phyloP scores from a whole-genome alignment of 2,797 vertebrate species.

The Tenualosa thibaudeaui region DNA sequence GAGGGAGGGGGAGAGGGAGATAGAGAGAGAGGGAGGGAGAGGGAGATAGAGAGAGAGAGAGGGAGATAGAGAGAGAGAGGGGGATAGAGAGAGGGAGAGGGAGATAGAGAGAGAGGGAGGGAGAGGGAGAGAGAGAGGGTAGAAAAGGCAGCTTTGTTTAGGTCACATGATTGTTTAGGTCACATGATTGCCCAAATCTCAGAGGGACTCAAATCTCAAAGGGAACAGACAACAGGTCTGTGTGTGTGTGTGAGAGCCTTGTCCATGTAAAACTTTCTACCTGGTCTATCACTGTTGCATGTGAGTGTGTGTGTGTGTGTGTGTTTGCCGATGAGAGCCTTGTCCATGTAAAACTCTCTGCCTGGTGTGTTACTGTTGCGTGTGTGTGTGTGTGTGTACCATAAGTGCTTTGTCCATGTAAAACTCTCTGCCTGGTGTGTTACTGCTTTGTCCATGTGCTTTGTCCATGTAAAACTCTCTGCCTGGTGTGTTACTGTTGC shows the following conservation, averaged over 20 bases:
- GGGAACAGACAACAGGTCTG: not conserved
- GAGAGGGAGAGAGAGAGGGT: slow-evolving; percentile 13
- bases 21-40: slow-evolving; percentile 41
- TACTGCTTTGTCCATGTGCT: slow-evolving; percentile 93
- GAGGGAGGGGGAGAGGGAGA: not conserved
- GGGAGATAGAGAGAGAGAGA: not conserved
- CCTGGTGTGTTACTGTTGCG: slow-evolving; percentile 89
- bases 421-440: slow-evolving; percentile 91
- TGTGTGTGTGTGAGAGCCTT: slow-evolving; percentile 74
- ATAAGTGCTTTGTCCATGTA: slow-evolving; percentile 99
- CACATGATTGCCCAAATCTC: no score
- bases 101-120: not conserved
- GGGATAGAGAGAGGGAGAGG: not conserved
- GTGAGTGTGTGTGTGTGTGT: slow-evolving; percentile 63
- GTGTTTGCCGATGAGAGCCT: slow-evolving; percentile 67
- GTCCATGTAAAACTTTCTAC: slow-evolving; percentile 98
- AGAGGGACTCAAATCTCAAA: no score
- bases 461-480: slow-evolving; percentile 99
- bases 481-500: slow-evolving; percentile 86
- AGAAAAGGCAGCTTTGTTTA: no score
- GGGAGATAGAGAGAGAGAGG: not conserved
- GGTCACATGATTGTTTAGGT: no score
- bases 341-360: slow-evolving; percentile 62
- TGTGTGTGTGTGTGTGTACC: slow-evolving; percentile 68
- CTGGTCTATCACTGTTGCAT: slow-evolving; percentile 93